phyloP scores from a whole-genome alignment of 2,888 invertebrate species.

The Allacma fusca region DNA sequence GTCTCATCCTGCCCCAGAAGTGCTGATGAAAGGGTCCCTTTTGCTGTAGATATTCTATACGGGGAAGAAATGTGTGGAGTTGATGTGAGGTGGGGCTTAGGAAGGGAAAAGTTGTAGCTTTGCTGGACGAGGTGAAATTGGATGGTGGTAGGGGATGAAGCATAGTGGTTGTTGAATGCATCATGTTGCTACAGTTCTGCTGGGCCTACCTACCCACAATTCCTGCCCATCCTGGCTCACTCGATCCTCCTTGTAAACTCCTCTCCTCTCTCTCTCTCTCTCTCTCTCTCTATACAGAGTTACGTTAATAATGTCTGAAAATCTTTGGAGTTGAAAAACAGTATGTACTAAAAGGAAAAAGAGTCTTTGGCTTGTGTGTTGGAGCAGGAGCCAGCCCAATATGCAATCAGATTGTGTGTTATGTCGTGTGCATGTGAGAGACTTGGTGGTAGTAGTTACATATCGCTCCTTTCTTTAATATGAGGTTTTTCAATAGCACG shows the following conservation, averaged over 20 bases:
- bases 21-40: no score
- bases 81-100: not conserved
- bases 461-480: slow-evolving; percentile 16
- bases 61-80: not conserved
- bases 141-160: not conserved
- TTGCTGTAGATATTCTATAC: no score
- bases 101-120: not conserved
- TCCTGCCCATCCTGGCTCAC: slow-evolving; percentile 9
- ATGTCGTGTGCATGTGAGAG: slow-evolving; percentile 9
- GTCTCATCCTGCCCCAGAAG: no score
- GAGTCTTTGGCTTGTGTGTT: not conserved
- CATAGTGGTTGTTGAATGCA: slow-evolving; percentile 12
- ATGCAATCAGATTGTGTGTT: slow-evolving; percentile 10
- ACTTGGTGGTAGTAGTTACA: slow-evolving; percentile 14
- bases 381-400: slow-evolving; percentile 12
- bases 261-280: not conserved
- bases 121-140: slow-evolving; percentile 2
- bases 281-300: not conserved
- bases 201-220: slow-evolving; percentile 12
- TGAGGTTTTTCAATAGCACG: slow-evolving; percentile 11
- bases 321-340: slow-evolving; percentile 8
- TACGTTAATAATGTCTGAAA: slow-evolving; percentile 14
- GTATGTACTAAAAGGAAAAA: slow-evolving; percentile 12
- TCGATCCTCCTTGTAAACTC: slow-evolving; percentile 9
- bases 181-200: slow-evolving; percentile 2